phyloP scores from a whole-genome alignment of 2,888 invertebrate species.

The Mythimna ferrago region DNA sequence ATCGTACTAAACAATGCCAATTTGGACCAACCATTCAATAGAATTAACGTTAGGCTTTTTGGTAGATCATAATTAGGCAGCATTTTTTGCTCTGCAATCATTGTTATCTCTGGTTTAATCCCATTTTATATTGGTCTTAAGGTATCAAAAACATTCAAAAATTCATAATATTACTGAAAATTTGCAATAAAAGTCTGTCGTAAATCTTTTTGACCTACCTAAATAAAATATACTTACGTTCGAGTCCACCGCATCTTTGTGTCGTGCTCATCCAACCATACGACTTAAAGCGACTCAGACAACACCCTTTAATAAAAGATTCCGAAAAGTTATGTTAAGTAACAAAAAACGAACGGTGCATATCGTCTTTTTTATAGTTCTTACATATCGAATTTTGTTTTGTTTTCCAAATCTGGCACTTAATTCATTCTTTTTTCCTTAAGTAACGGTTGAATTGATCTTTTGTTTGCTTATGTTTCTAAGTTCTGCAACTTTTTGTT shows the following conservation, averaged over 20 bases:
- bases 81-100: background rate
- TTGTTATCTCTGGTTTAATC: background rate
- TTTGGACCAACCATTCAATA: too few relatives aligned
- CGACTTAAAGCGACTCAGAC: background rate
- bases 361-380: constrained; percentile 4
- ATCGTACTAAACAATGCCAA: background rate
- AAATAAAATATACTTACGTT: background rate
- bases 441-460: background rate
- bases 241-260: background rate
- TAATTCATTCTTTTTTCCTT: background rate
- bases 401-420: background rate
- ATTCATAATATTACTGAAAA: background rate
- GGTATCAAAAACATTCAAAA: background rate
- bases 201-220: background rate
- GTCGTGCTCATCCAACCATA: constrained; percentile 12
- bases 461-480: constrained; percentile 4
- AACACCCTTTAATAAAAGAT: background rate
- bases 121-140: too few relatives aligned
- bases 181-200: background rate
- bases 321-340: background rate
- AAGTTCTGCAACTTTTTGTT: constrained; percentile 19
- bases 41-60: background rate
- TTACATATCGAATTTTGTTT: background rate
- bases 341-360: background rate
- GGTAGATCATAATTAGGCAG: background rate